Evolutionary conservation across 2,888 invertebrate species (phyloP).

Genomic region (Ochropleura leucogaster): DNA sequence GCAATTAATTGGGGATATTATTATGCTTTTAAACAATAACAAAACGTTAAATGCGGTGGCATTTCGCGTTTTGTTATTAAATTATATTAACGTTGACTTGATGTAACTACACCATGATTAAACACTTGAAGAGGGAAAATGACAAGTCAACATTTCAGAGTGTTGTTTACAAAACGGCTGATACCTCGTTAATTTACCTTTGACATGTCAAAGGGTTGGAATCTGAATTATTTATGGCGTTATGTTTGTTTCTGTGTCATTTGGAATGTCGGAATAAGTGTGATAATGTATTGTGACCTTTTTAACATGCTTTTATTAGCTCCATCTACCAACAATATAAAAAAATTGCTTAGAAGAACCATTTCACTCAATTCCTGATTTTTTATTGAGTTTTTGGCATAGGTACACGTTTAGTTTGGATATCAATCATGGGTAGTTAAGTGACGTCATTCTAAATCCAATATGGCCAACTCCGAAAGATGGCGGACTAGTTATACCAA

Average conservation of each 20-base stretch:
- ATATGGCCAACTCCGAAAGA: too few relatives aligned
- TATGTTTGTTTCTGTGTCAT: constrained; percentile 6
- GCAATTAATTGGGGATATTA: background rate
- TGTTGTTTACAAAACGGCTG: constrained; percentile 44
- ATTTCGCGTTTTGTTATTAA: too few relatives aligned
- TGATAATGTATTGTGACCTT: background rate
- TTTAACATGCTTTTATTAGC: background rate
- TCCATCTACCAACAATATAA: too few relatives aligned
- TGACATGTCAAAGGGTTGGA: constrained; percentile 36
- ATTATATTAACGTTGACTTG: background rate
- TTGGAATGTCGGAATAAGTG: background rate
- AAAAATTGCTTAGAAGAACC: too few relatives aligned
- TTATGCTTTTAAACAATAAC: background rate
- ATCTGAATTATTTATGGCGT: constrained; percentile 52
- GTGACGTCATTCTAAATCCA: too few relatives aligned
- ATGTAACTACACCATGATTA: constrained; percentile 10
- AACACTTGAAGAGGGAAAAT: constrained; percentile 14
- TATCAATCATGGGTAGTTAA: too few relatives aligned
- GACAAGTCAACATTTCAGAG: constrained; percentile 6
- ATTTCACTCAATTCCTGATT: too few relatives aligned
- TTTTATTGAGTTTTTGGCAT: too few relatives aligned
- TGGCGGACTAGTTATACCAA: too few relatives aligned
- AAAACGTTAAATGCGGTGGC: background rate
- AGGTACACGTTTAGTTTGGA: too few relatives aligned
- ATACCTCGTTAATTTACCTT: constrained; percentile 53